A percentile compares a stretch with the other conserved stretches of the same genome.
These are phyloP conservation scores for Excalfactoria chinensis DNA, from an alignment of 2,113 vertebrate genomes.

Conservation along the genomic window DNA sequence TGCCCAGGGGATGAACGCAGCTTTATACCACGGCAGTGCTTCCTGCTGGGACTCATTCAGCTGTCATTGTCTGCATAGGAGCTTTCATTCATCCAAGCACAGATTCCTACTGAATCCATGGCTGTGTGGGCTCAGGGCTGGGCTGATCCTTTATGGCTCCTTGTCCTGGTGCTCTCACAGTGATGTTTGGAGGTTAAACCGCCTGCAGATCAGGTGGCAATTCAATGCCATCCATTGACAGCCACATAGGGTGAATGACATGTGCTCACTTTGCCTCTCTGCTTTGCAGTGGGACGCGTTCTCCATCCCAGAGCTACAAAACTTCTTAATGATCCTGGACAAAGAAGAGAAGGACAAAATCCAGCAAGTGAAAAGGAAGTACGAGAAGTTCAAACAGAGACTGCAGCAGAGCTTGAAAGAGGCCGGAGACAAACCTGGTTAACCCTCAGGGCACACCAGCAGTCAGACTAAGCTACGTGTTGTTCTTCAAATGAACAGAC, in stretches of 20 bases:
- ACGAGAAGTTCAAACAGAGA: conserved; percentile 83
- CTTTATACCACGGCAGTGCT: background rate
- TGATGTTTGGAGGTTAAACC: background rate
- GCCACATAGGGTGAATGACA: rapidly evolving
- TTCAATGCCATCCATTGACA: background rate
- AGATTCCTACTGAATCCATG: background rate
- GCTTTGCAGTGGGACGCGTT: conserved; percentile 93
- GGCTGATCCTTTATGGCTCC: background rate
- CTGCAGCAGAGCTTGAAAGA: conserved; percentile 85
- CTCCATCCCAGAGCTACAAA: conserved; percentile 95
- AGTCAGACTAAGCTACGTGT: conserved; percentile 45
- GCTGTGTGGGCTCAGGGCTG: background rate
- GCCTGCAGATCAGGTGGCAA: background rate
- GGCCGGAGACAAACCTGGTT: conserved; percentile 81
- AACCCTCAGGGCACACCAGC: conserved; percentile 38
- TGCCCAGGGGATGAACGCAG: background rate
- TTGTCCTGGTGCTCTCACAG: background rate
- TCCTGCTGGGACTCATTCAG: rapidly evolving
- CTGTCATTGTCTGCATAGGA: rapidly evolving
- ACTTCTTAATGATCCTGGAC: conserved; percentile 93
- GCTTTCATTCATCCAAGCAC: background rate
- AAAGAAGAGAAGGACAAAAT: conserved; percentile 94
- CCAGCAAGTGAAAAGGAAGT: conserved; percentile 88
- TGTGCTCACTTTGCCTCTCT: background rate
- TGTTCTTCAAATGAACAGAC: conserved; percentile 70